Conservation (phyloP, 2,888 invertebrate genomes). For the Diarsia brunnea region DNA sequence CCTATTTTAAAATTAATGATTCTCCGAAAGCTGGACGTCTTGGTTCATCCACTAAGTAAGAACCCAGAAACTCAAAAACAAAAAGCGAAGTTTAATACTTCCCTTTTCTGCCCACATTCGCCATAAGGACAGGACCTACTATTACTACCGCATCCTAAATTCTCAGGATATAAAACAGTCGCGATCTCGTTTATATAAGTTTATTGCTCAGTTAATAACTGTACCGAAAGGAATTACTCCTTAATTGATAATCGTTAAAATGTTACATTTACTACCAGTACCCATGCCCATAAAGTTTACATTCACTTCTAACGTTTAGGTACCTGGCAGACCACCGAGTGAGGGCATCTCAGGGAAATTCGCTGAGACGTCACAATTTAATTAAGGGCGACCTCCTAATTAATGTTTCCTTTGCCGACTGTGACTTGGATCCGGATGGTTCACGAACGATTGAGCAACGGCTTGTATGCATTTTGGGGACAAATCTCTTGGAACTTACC, state of each 20-base stretch:
- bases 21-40: neutral
- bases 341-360: slow-evolving; percentile 77
- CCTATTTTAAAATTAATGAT: neutral
- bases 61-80: neutral
- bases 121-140: slow-evolving; percentile 10
- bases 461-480: slow-evolving; percentile 73
- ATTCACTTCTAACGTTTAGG: slow-evolving; percentile 71
- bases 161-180: slow-evolving; percentile 67
- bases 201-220: slow-evolving; percentile 68
- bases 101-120: neutral
- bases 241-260: slow-evolving; percentile 77
- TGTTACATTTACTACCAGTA: slow-evolving; percentile 76
- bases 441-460: slow-evolving; percentile 78
- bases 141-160: slow-evolving; percentile 42
- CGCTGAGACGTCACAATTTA: slow-evolving; percentile 90
- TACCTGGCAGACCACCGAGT: slow-evolving; percentile 82
- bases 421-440: slow-evolving; percentile 62
- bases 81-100: too few relatives aligned
- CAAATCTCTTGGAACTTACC: slow-evolving; percentile 57
- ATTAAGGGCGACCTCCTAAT: slow-evolving; percentile 83
- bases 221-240: slow-evolving; percentile 60
- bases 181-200: slow-evolving; percentile 63
- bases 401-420: slow-evolving; percentile 76
- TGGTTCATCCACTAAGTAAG: neutral
- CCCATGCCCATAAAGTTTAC: slow-evolving; percentile 76